Base-by-base conservation (phyloP, 2,797 vertebrate species). In the Lagodon rhomboides region DNA sequence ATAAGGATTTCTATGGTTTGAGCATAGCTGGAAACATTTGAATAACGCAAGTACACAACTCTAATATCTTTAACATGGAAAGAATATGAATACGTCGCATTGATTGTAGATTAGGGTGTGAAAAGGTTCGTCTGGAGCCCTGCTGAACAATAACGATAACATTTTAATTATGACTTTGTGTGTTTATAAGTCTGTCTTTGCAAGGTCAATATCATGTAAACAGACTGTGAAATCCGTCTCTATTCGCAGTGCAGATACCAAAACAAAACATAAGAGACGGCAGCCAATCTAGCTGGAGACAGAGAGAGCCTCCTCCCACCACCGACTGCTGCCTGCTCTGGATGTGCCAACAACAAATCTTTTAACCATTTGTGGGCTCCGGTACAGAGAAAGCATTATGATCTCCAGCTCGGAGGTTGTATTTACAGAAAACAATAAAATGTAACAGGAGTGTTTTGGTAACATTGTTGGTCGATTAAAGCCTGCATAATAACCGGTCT, bases 251-350 rank as follows among this genome's bases (percentile, higher is more conserved):
- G 63, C 65, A 70, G 75, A 83, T 46, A 86, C 68, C 81, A 89
- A 90, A 91, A 85, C 85, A 89, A 88, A 88, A 86, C 85, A 88
- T 20, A 46, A 77, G 77, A 78, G 79, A 86, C 25, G 58, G 65
- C 82, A 88, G 89, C 88, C 87, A 91, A 89, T 90, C 79, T 80
- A 73, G 67, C 68, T 64, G 74, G 82, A 93, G 90, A 91, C 75
- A 72, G 67, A 51, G 68, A 69, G 54, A 68, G 76, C 86, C 89
- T 91, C 91, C 89, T 79, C 89, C 87, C 86, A 84, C 88, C 54
- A 30, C 79, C 62, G 81, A 70, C 75, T 79, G 41, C 83, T 78
- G 88, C 71, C 85, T 83, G 79, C 83, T 82, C 72, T 69, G 77
- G 73, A 87, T 80, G 75, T 82, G 77, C 86, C 86, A 91, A 85